Evolutionary conservation across 2,888 invertebrate species (phyloP), one percentile per base, ranked within the genome.

Genomic region (Oligia latruncula): DNA sequence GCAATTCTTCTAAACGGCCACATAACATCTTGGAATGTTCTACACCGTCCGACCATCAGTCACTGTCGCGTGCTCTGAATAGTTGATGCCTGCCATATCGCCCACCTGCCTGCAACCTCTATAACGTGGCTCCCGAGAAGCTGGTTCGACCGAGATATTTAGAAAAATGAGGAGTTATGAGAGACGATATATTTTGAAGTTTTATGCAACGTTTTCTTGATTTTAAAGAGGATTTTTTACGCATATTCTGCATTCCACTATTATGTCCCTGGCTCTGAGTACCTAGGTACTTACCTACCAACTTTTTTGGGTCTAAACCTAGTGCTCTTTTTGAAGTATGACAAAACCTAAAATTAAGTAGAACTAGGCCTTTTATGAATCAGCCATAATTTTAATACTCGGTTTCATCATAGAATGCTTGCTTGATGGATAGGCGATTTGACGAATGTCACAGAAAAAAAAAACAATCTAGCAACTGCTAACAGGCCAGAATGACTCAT

Each of bases 31-130:
- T 74, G 67, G 80, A 80, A 86, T 83, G 78, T 83, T 78, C 64
- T 65, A 80, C 76, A 84, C 84, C 86, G 80, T 35, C 29, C 78
- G 77, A 74, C 90, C 84, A 94, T 95, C 93, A 91, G 89, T 94
- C 93, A 94, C 91, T 86, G 95, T 92, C 84, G 84, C 92, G 91
- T 86, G 91, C 64, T 75, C 90, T 90, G 94, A 93, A 94, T 95
- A 93, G 89, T 91, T 92, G 91, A 93, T 93, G 88, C 71, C 76
- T 58, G 81, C 80, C 73, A 74, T 87, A 80, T 87, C 71, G 60
- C 88, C 84, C 90, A 91, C 90, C 91, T 91, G 90, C 87, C 90
- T 92, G 90, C 86, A 85, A 82, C 80, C 79, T 77, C 64, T 73
- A 77, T 76, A 75, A 83, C 71, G 80, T 73, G 80, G 55, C 76